Conservation (phyloP, 2,888 invertebrate species). For the Diploptera punctata region DNA sequence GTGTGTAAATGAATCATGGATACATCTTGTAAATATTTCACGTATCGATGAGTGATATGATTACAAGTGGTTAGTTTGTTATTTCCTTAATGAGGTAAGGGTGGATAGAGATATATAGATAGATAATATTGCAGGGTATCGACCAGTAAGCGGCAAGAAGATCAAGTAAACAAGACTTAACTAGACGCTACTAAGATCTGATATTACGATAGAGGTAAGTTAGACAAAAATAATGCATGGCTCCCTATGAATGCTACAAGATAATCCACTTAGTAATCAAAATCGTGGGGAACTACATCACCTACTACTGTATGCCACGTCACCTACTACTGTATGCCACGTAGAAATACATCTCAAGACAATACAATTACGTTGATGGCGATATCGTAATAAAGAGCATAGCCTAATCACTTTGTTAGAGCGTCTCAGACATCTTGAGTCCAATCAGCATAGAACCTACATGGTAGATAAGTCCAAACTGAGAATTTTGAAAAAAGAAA, state of each 20-base stretch:
- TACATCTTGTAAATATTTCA: neutral
- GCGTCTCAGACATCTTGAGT: no score
- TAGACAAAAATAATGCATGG: neutral
- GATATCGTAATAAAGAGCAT: no score
- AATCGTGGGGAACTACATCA: neutral
- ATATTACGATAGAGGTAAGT: neutral
- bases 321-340: no score
- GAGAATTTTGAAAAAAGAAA: no score
- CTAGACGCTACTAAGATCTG: neutral
- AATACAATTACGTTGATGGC: no score
- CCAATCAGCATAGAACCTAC: no score
- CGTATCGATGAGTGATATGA: conserved; percentile 2
- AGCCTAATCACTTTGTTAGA: no score
- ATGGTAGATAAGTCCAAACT: no score
- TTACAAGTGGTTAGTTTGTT: neutral
- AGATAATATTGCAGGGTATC: neutral
- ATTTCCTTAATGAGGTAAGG: neutral
- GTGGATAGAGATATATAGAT: neutral
- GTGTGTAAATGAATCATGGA: neutral
- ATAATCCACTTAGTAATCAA: conserved; percentile 40
- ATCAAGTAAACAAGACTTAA: neutral
- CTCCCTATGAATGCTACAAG: conserved; percentile 8
- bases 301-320: no score
- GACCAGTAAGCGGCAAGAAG: neutral
- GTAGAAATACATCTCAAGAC: no score